Evolutionary conservation across 2,888 invertebrate species (phyloP).

Genomic region (Drosophila histrio): DNA sequence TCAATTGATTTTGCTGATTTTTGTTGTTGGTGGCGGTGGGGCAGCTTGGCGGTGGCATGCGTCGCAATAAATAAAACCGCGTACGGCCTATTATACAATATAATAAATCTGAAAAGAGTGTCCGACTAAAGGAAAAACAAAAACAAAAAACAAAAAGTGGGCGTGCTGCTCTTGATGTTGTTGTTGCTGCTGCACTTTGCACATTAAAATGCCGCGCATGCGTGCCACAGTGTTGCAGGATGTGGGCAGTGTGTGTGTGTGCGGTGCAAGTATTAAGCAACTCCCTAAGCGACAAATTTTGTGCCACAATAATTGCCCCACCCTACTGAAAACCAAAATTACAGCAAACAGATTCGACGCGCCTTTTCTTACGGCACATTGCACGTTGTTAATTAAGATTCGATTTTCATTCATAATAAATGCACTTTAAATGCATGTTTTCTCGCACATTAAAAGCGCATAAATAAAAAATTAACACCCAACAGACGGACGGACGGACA

Average conservation of each 20-base stretch:
- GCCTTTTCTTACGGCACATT: conserved; percentile 24
- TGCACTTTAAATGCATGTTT: conserved; percentile 79
- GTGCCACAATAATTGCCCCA: conserved; percentile 52
- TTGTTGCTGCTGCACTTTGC: conserved; percentile 60
- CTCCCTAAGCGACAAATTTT: conserved; percentile 65
- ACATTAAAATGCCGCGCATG: conserved; percentile 80
- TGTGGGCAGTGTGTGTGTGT: conserved; percentile 49
- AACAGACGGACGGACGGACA: conserved; percentile 36
- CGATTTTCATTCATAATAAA: conserved; percentile 79
- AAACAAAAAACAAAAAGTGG: conserved; percentile 65
- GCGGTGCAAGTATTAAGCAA: conserved; percentile 61
- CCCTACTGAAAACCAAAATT: conserved; percentile 18
- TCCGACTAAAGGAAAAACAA: conserved; percentile 1
- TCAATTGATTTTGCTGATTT: conserved; percentile 72
- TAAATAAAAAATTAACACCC: conserved; percentile 81
- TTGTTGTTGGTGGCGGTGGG: neutral
- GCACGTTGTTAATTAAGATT: conserved; percentile 60
- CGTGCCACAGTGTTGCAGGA: conserved; percentile 70
- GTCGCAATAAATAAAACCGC: conserved; percentile 76
- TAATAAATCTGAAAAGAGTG: conserved; percentile 68
- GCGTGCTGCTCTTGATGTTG: conserved; percentile 75
- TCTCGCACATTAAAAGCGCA: conserved; percentile 78
- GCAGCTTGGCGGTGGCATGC: conserved; percentile 50
- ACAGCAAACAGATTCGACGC: conserved; percentile 5
- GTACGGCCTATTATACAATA: conserved; percentile 75